Base-by-base conservation (phyloP, 2,888 invertebrate species). In the Plemyria rubiginata region DNA sequence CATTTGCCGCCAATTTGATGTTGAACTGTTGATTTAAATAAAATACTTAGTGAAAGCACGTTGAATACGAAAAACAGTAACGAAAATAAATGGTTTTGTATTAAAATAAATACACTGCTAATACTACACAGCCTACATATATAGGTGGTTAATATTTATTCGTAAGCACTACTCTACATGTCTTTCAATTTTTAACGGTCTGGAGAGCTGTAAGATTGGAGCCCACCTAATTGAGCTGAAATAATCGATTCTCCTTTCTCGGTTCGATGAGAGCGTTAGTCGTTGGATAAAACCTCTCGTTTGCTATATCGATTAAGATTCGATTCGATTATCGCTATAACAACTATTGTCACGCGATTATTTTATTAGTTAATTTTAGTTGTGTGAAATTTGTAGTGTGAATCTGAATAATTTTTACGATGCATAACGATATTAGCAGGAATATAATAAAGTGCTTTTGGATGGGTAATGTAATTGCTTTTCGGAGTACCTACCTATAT, bases 191-290 rank as follows among this genome's bases (percentile, higher is more conserved):
- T 72, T 79, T 58, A 73, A 76, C 77, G 76, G 75, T 77, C 68
- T 70, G 68, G 55, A 50, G 74, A 74, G 68, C 72, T 74, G 74
- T 75, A 74, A 75, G 65, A 70, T 54, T 71, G 62, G 63, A 71
- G 63, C 71, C 58, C 70, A 61, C 67, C 70, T 77, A 75, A 82
- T 82, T 78, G 77, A 71, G 72, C 60, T 67, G 70, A 74, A 75
- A 78, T 73, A 84, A 85, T 82, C 74, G 77, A 82, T 85, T 82
- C 68, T 75, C 65, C 75, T 71, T 74, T 73, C 74, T 51, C 61
- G 60, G 57, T 60, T 58, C 65, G 70, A 63, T 62, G 16, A 64
- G 59, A 70, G 64, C 62, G 54, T 60, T 67, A 67, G 65, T 75
- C 67, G 67, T 73, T 68, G 67, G 68, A 72, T 70, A 58, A 45